These are phyloP conservation scores for Pocillopora meandrina DNA, from an alignment of 92 coral and sea anemone genomes.

Conservation along the genomic window DNA sequence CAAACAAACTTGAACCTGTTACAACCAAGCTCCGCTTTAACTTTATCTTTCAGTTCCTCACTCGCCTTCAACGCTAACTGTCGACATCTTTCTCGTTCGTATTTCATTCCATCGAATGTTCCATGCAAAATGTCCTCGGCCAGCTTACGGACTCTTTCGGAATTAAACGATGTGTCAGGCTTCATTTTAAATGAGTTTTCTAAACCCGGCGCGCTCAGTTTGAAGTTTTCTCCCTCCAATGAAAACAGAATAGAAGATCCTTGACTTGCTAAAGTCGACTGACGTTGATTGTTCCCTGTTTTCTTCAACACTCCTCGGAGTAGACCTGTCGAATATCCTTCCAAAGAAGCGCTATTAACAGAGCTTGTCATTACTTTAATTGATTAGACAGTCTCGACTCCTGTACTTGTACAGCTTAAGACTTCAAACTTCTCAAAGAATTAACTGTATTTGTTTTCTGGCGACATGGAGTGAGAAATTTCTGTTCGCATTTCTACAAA, in stretches of 20 bases:
- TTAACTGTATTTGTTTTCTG: too few relatives aligned
- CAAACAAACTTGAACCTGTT: constrained; percentile 74
- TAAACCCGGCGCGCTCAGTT: neutral
- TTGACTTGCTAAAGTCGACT: neutral
- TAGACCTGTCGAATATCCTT: neutral
- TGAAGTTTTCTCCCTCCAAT: neutral
- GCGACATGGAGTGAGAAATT: too few relatives aligned
- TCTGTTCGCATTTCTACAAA: too few relatives aligned
- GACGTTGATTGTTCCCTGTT: neutral
- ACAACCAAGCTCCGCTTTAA: constrained; percentile 54
- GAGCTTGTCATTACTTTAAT: neutral
- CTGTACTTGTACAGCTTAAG: too few relatives aligned
- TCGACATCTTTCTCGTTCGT: constrained; percentile 55
- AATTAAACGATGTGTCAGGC: constrained; percentile 47
- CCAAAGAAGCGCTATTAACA: neutral
- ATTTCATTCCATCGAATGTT: constrained; percentile 32
- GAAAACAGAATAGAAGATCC: neutral
- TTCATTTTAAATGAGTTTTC: constrained; percentile 61
- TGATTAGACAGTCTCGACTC: neutral
- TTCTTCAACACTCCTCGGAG: constrained; percentile 21
- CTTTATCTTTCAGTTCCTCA: constrained; percentile 66
- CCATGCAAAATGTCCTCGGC: constrained; percentile 38
- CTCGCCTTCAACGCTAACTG: constrained; percentile 56
- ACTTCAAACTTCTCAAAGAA: too few relatives aligned
- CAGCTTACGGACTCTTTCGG: constrained; percentile 37